Base-by-base conservation (phyloP, 2,797 vertebrate genomes). In the Iguana delicatissima region DNA sequence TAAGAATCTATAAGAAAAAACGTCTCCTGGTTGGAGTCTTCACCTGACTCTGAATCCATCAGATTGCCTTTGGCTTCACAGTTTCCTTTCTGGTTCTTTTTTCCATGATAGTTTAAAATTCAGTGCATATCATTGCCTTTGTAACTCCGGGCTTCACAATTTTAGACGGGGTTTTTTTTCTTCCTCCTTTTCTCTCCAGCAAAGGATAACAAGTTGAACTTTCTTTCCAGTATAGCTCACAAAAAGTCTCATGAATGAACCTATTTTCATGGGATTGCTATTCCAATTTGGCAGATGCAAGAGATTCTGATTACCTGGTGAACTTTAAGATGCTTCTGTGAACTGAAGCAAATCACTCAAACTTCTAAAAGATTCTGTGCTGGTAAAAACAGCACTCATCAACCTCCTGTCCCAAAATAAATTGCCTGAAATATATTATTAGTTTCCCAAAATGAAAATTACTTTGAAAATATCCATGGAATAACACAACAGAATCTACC, bases 201-300 rank as follows among this genome's bases (percentile, higher is more conserved):
- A 50, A 62, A 82, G 38, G 67, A 59, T 73, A 74, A 62, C 29
- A 22, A 38, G 20, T 35, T 84, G 88, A 84, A 76, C 55, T 76
- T 89, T 62, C 82, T 89, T 89, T 83, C 80, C 72, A 64, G 35
- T 32, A 57, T 76, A 76, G 80, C 81, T 76, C 24, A 24, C 80
- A 73, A 76, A 46, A 62, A 84, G 57, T 64, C 69, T 76, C 29
- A 77, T 50, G 69, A 62, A 83, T 73, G 38, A 81, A 88, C 79
- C 80, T 57, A 89, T 89, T 83, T 83, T 50, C 80, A 89, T 84
- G 73, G 52, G 88, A 89, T 84, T 84, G 72, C 72, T 77, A 89
- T 64, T 87, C 79, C 85, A 83, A 83, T 90, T 87, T 87, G n/a
- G 85, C 24, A 83, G 85, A 38, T 69, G 82, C 89, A 82, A 82